Evolutionary conservation across 2,113 vertebrate genomes (phyloP), one percentile per base, ranked within the genome.

Genomic region (Takifugu bimaculatus): DNA sequence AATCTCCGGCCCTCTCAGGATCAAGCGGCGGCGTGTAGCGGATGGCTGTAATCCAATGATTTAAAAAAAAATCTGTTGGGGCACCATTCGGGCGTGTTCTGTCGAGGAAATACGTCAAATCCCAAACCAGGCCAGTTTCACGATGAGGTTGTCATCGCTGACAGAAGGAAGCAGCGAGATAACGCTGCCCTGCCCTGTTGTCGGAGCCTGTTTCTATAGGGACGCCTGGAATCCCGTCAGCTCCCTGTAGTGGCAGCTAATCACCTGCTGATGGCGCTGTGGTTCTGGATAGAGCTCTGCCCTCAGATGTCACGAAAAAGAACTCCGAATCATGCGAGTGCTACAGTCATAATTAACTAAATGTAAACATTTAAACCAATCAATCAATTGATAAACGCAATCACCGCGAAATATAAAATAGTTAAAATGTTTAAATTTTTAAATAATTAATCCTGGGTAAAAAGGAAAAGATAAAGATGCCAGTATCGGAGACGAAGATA

Each of bases 201-300:
- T 71, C 48, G 80, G 82, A 83, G 82, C 70, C 77, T 81, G 84
- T 88, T 77, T 85, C 84, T 88, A 86, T 86, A 79, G 82, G 82
- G 81, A 85, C 84, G 75, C 51, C 57, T 54, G 53, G 7, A 65
- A 6, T 68, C 59, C 25, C n/a, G 57, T 2, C 29, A 6, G 29
- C 14, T 14, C 49, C 44, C 13, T 13, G 44, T 10, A 20, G 63
- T 74, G 77, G 12, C 26, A 2, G 12, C 6, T 3, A 14, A 26
- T 32, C 27, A 14, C 51, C 51, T 53, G 51, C 27, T 14, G 26
- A 5, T 13, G 51, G 51, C 14, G 14, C 26, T 53, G 51, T 14
- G 12, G 49, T 6, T 4, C 49, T 29, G 26, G 3, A 29, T 26
- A 13, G 50, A 26, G 26, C 26, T 4, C 7, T 15, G 1, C 45